Evolutionary conservation across 2,888 invertebrate species (phyloP).

Genomic region (Acanthococcus lagerstroemiae): DNA sequence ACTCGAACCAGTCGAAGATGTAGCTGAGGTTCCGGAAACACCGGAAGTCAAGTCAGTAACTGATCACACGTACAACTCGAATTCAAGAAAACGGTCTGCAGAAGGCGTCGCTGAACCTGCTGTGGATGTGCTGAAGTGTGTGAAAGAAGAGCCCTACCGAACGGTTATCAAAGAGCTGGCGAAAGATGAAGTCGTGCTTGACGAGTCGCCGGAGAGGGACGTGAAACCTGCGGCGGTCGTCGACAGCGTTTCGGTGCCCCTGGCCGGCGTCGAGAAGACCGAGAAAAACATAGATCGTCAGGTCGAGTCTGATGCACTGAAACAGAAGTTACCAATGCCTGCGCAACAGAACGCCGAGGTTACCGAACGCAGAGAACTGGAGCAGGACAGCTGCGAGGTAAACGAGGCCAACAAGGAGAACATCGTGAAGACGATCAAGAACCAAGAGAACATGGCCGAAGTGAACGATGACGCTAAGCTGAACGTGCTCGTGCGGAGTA

Average conservation of each 20-base stretch:
- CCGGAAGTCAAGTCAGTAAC: background rate
- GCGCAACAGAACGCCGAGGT: background rate
- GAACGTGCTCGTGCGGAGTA: slow-evolving; percentile 9
- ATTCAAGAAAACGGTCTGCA: background rate
- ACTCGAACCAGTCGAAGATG: background rate
- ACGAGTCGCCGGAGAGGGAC: background rate
- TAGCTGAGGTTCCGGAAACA: background rate
- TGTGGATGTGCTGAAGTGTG: background rate
- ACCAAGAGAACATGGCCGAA: slow-evolving; percentile 31
- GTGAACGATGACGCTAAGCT: slow-evolving; percentile 15
- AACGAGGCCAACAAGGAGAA: slow-evolving; percentile 27
- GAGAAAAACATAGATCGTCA: background rate
- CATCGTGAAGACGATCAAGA: slow-evolving; percentile 30
- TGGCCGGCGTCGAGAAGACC: background rate
- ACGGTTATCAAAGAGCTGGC: background rate
- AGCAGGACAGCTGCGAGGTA: background rate
- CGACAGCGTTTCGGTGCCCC: background rate
- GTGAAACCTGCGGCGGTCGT: background rate
- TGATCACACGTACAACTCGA: slow-evolving; percentile 17
- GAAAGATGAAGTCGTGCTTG: background rate
- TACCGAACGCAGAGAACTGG: background rate
- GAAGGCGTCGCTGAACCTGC: background rate
- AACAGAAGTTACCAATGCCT: slow-evolving; percentile 13
- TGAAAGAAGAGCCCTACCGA: background rate
- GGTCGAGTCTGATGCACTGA: slow-evolving; percentile 12